Conservation (phyloP, 2,888 invertebrate genomes). For the Zootermopsis nevadensis region DNA sequence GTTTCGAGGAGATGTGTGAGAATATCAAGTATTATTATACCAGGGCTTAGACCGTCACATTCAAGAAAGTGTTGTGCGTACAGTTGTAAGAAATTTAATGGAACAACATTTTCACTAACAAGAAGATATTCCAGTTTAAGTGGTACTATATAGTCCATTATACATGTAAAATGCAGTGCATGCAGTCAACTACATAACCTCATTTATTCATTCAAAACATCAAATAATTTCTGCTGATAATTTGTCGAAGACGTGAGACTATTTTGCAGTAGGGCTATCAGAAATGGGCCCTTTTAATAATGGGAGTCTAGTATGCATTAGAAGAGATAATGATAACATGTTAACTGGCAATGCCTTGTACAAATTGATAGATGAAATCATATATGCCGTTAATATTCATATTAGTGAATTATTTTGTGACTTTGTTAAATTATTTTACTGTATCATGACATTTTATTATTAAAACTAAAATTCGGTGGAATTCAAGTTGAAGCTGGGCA, state of each 20-base stretch:
- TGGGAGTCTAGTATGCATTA: no score
- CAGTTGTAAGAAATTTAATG: background rate
- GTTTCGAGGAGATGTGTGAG: background rate
- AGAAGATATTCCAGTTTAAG: constrained; percentile 1
- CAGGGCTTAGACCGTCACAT: background rate
- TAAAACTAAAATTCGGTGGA: no score
- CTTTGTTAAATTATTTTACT: no score
- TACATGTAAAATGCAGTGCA: background rate
- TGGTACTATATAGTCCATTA: background rate
- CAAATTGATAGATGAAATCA: no score
- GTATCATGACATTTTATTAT: no score
- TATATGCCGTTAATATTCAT: no score
- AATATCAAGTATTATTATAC: background rate
- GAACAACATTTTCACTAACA: background rate
- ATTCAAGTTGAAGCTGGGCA: no score
- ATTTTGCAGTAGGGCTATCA: background rate
- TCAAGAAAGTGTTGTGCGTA: background rate
- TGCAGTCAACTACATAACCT: background rate
- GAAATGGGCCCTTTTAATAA: no score
- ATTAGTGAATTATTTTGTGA: no score
- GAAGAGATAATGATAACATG: no score
- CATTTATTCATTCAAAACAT: background rate
- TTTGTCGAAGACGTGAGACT: background rate
- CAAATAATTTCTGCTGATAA: background rate
- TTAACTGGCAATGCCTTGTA: no score